Evolutionary conservation across 1,140 invertebrate genomes (phyloP).

Genomic region (Meloidogyne exigua): DNA sequence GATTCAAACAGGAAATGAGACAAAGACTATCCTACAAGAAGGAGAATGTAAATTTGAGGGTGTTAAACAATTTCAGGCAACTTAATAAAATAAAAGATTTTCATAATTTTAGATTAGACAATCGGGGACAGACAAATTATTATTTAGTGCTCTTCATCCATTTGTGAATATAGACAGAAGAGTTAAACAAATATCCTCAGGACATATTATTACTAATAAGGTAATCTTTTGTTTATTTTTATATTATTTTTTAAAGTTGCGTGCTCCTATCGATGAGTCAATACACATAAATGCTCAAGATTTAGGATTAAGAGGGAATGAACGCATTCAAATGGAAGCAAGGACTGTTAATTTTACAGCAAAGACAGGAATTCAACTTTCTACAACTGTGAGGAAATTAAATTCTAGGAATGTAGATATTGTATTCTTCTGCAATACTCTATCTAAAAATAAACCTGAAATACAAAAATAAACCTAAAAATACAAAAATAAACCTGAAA

Average conservation of each 20-base stretch:
- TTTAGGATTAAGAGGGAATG: constrained; percentile 48
- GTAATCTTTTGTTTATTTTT: too few relatives aligned
- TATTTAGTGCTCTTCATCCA: constrained; percentile 50
- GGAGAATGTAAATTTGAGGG: constrained; percentile 47
- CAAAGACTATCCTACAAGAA: constrained; percentile 46
- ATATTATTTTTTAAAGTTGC: constrained; percentile 29
- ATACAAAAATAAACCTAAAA: not conserved
- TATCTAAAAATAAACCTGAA: not conserved
- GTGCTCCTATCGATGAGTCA: constrained; percentile 19
- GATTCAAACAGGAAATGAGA: constrained; percentile 30
- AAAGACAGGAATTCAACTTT: constrained; percentile 39
- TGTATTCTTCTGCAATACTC: not conserved
- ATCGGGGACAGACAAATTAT: constrained; percentile 40
- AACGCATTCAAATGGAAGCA: constrained; percentile 48
- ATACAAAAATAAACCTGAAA: not conserved
- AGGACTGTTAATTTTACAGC: constrained; percentile 47
- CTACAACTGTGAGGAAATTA: constrained; percentile 42
- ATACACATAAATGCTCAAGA: constrained; percentile 46
- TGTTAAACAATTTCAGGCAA: constrained; percentile 42
- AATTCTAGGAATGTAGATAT: not conserved
- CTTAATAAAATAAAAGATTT: not conserved
- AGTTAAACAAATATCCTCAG: constrained; percentile 47
- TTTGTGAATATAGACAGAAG: constrained; percentile 43
- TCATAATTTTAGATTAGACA: constrained; percentile 25
- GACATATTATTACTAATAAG: constrained; percentile 49